Evolutionary conservation across 1,140 invertebrate genomes (phyloP), one percentile per base, ranked within the genome.

Genomic region (Cotesia vestalis): DNA sequence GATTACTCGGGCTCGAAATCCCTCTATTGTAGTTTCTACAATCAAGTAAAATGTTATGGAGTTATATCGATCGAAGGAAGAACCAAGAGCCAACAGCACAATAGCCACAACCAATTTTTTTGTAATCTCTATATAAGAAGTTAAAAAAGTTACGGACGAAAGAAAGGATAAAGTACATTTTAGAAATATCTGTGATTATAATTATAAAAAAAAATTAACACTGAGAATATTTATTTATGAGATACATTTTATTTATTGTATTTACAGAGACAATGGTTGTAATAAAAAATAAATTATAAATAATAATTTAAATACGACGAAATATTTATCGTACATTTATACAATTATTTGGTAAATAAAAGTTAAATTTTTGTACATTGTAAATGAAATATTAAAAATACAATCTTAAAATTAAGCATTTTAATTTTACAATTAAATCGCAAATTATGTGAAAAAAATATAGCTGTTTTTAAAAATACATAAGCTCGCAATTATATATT

Each of bases 1-100:
- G 84, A 85, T 87, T 87, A 87, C 83, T 78, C 76, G 76, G 77
- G 71, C 72, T 69, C 75, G 76, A 82, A 81, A 84, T 84, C 82
- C 82, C 79, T 79, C 78, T 78, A 81, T 73, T 85, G 80, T 82
- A 76, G 75, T 81, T 78, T 78, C 78, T 80, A 77, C 75, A 68
- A 74, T 69, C 79, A 81, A 83, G 81, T 84, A 84, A 79, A 76
- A 79, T 76, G 72, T 78, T 76, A 67, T 71, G 46, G 66, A 78
- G 80, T 82, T 83, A 85, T 83, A 84, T 82, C 71, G 75, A 78
- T 57, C 63, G 63, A 27, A 35, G 3, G 27, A 27, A 27, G 27
- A 27, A 12, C 79, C 76, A 72, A 75, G 79, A 46, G 80, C 84
- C 81, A 83, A 84, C 82, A 80, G 80, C 78, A 85, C 84, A 85